Evolutionary conservation across 2,113 vertebrate genomes (phyloP), one percentile per base, ranked within the genome.

Genomic region (Lycaon pictus): DNA sequence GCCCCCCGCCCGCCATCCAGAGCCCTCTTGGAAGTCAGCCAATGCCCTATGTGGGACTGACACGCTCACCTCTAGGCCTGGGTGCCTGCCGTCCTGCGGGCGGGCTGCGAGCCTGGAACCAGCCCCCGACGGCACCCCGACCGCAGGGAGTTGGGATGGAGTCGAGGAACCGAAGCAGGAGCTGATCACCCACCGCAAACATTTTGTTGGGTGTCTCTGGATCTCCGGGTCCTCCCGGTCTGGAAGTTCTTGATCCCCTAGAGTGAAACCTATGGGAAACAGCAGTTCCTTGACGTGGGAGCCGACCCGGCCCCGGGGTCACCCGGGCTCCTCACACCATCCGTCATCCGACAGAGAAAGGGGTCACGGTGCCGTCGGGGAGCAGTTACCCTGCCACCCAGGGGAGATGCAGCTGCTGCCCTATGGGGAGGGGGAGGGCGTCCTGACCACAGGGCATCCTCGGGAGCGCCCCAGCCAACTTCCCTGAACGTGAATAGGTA

Each of bases 391-490:
- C 77, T 23, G 5, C 37, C 37, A 2, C 11, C 0, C 5, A 67
- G 58, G 35, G 71, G 7, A 74, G 22, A 17, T 0, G 1, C 55
- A 19, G 13, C 17, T 37, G 11, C 23, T 8, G 20, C 11, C 32
- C 16, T 17, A 3, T 9, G 48, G 5, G 29, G 25, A 43, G 2
- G 1, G 12, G 17, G 55, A 53, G 43, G 43, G 43, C 43, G 43
- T 22, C 37, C 51, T 2, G 60, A 51, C 6, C 51, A 16, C 51
- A 8, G 11, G 20, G n/a, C 13, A 10, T 5, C 37, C 43, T 48
- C 29, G 1, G 1, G n/a, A 3, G 25, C 0, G 0, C 51, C 67
- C 19, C 25, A 32, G n/a, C 11, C 27, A 5, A 1, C 7, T 58
- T 48, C 27, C 35, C 3, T 23, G 17, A 55, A 32, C 53, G 13